These are phyloP conservation scores for Desoria tigrina DNA, from an alignment of 2,888 invertebrate genomes.

Conservation along the genomic window DNA sequence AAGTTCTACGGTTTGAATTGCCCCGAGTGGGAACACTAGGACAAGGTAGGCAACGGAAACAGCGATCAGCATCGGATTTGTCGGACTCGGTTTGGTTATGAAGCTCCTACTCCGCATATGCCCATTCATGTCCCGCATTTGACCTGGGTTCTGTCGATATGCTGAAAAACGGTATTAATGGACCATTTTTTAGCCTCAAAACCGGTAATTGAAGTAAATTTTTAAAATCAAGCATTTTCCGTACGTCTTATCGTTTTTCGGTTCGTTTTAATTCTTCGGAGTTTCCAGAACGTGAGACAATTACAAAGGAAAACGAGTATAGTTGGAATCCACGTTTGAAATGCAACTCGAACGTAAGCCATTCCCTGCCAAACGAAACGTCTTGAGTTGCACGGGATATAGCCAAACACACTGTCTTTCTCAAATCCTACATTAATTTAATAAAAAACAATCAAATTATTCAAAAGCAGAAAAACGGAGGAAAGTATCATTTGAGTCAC, in stretches of 20 bases:
- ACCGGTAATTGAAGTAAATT: no score
- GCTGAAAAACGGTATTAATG: background rate
- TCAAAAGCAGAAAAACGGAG: background rate
- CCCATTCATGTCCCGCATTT: background rate
- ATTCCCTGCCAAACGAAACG: conserved; percentile 55
- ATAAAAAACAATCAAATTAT: conserved; percentile 9
- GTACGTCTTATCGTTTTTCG: conserved; percentile 18
- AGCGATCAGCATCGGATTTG: conserved; percentile 56
- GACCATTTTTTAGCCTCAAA: no score
- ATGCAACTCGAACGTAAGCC: conserved; percentile 56
- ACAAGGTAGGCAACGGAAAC: conserved; percentile 57
- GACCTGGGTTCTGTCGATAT: background rate
- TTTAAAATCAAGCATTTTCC: no score
- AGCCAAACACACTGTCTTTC: conserved; percentile 57
- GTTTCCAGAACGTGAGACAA: conserved; percentile 55
- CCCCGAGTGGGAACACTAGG: conserved; percentile 57
- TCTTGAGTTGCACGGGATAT: conserved; percentile 55
- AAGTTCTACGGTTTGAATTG: conserved; percentile 57
- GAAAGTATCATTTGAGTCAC: background rate
- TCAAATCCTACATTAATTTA: conserved; percentile 56
- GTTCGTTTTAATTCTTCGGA: conserved; percentile 32
- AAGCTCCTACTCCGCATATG: conserved; percentile 23
- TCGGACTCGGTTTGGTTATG: conserved; percentile 43
- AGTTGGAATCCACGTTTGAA: conserved; percentile 57
- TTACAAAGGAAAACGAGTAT: conserved; percentile 57